phyloP scores from a whole-genome alignment of 2,113 vertebrate species.

The Heterotilapia buettikoferi region DNA sequence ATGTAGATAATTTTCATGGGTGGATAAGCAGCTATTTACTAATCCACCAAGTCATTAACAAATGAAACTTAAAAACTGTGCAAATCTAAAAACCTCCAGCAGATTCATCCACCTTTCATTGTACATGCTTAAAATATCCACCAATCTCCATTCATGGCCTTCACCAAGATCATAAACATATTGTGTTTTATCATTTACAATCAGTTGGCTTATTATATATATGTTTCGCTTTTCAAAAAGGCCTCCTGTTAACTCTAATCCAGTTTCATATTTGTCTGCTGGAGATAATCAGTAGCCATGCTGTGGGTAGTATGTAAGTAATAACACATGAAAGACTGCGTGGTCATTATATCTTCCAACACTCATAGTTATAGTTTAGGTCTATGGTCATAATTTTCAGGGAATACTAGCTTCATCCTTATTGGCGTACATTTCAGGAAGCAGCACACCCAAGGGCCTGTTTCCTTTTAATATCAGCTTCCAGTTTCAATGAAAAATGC shows the following conservation, averaged over 20 bases:
- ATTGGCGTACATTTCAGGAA: constrained; percentile 13
- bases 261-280: background rate
- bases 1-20: background rate
- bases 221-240: background rate
- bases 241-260: background rate
- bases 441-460: background rate
- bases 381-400: background rate
- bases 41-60: background rate
- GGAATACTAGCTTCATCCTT: background rate
- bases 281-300: background rate
- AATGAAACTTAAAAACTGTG: background rate
- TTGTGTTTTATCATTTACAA: background rate
- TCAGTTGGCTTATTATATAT: background rate
- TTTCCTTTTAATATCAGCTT: constrained; percentile 27
- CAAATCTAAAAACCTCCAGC: background rate
- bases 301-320: background rate
- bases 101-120: background rate
- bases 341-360: background rate
- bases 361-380: background rate
- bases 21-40: background rate
- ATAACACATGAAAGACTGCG: background rate
- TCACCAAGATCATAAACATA: background rate
- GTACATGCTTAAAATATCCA: background rate
- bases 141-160: background rate
- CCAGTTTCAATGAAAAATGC: background rate